Base-by-base conservation (phyloP, 1,140 invertebrate genomes). In the Zaprionus camerounensis region DNA sequence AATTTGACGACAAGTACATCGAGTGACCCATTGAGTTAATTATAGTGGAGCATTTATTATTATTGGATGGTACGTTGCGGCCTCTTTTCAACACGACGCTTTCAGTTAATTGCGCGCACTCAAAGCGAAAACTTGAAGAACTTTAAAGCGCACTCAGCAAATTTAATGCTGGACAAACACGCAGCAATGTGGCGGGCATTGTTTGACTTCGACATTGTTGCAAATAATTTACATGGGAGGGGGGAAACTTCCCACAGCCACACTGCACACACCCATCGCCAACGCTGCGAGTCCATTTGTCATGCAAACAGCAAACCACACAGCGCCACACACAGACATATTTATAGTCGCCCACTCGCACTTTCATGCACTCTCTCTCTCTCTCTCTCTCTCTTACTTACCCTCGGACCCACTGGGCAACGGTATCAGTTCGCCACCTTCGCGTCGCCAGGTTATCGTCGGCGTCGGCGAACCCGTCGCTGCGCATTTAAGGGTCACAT, bases 381-480 rank as follows among this genome's bases (percentile, higher is more conserved):
- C 53, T 46, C 38, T 17, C 36, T 24, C 28, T 41, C 38, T n/a
- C 38, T 41, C 38, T 7, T 46, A 84, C 91, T 90, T 93, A 95
- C 95, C 94, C 94, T 95, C 94, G 57, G 93, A 88, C 15, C 93
- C 94, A 28, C 94, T 94, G 49, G 94, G 94, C 31, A 96, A 91
- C 17, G 94, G 93, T 92, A 97, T 96, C 56, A 93, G 81, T 76
- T 96, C 95, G 6, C 96, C 95, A 69, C 96, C 95, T 92, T 98
- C 97, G 51, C 97, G 94, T 63, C 96, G 94, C 97, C 97, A 98
- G 31, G 95, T 96, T 65, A 98, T 96, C 58, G 94, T 95, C 0
- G 97, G 97, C 17, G 94, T 94, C 7, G 97, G 97, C 22, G 96
- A 96, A 22, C 97, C 97, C 63, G 94, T 95, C 0, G 96, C 96